Evolutionary conservation across 2,113 vertebrate genomes (phyloP).

Genomic region (Vireo altiloquus): DNA sequence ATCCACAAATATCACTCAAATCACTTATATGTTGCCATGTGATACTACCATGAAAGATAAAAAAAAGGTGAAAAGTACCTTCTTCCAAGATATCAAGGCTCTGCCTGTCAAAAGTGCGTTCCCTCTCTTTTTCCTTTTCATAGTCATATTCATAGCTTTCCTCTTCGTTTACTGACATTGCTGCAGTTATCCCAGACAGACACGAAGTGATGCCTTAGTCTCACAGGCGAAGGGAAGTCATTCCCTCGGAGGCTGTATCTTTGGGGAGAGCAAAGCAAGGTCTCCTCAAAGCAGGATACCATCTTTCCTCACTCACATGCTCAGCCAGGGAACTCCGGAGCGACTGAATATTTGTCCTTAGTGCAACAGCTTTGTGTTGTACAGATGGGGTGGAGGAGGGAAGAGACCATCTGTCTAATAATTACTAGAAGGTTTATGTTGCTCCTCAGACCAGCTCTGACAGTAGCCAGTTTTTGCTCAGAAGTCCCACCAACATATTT

Average conservation of each 20-base stretch:
- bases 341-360: neutral
- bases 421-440: neutral
- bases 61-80: slow-evolving; percentile 70
- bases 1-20: neutral
- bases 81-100: slow-evolving; percentile 73
- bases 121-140: slow-evolving; percentile 42
- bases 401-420: slow-evolving; percentile 47
- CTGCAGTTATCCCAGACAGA: slow-evolving; percentile 27
- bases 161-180: slow-evolving; percentile 75
- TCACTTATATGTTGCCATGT: neutral
- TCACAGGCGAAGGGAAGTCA: neutral
- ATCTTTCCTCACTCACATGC: slow-evolving; percentile 56
- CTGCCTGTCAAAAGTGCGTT: neutral
- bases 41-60: neutral
- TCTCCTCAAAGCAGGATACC: slow-evolving; percentile 41
- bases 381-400: slow-evolving; percentile 25
- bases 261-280: neutral
- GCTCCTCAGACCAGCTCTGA: neutral
- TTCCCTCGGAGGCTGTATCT: slow-evolving; percentile 1
- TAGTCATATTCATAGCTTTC: slow-evolving; percentile 75
- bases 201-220: neutral
- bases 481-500: neutral
- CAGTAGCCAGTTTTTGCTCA: neutral
- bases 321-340: neutral
- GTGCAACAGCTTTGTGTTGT: neutral